Evolutionary conservation across 2,888 invertebrate species (phyloP), one percentile per base, ranked within the genome.

Genomic region (Chymomyza amoena): DNA sequence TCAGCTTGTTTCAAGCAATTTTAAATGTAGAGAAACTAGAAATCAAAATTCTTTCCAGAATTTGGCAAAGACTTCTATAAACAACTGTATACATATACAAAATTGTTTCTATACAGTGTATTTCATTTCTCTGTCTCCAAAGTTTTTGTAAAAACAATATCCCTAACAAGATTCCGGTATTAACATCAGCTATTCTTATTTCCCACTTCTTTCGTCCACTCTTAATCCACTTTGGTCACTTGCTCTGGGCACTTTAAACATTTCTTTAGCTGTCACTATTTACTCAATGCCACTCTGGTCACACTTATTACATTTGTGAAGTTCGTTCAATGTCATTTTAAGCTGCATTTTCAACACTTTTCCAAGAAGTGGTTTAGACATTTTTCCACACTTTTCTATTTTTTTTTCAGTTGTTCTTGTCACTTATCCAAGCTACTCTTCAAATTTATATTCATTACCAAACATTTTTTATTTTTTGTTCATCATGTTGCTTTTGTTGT

Each of bases 361-460:
- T 71, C 28, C 28, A 51, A 64, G 28, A 51, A 45, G n/a, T 3
- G 4, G 10, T 16, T 28, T 60, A 64, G 32, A 59, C n/a, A 61
- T 57, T 20, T 51, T 54, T 54, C 18, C 4, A 16, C 20, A 16
- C 16, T 54, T 54, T 9, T 54, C 13, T 16, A 7, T 36, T 36
- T 64, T 32, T 39, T 9, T 20, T 59, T 32, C 28, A 50, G 28
- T 9, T 56, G 63, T 62, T 64, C 51, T 51, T 63, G 10, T 32
- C 13, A 16, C 32, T n/a, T 51, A 50, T 50, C 20, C 15, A 28
- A 4, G 15, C 50, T 57, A 60, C 15, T 36, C 36, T 54, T 62
- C 56, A 62, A 64, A 80, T 83, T 81, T 77, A 81, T 82, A 78
- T 82, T 81, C 80, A 83, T 83, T 81, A 80, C 76, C 66, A 74